Evolutionary conservation across 1,140 invertebrate genomes (phyloP), one percentile per base, ranked within the genome.

Genomic region (Drosophila pallidifrons): DNA sequence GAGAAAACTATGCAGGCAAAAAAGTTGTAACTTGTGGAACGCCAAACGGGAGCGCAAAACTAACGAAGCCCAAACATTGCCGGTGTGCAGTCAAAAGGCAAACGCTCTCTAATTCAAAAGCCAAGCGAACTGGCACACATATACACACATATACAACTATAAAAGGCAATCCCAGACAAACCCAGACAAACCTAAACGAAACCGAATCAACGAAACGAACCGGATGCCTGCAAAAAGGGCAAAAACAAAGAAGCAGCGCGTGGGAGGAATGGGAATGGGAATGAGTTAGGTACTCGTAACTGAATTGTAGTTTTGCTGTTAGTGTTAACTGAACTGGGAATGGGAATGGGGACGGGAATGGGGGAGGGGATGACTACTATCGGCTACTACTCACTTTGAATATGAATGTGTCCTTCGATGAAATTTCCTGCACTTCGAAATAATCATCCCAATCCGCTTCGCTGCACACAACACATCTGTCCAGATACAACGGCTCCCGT

Each of bases 401-500:
- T 91, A 98, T 96, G 93, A 96, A 98, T 52, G 98, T 97, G 91
- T 99, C 98, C 93, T 98, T 98, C 58, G 97, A 97, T 73, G 96
- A 95, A 72, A 98, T 95, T 93, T 99, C 98, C 93, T 98, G 97
- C 79, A 99, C 95, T 94, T 99, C 98, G 93, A 99, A 98, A 92
- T 98, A 98, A 93, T 98, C 97, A 92, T 98, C 97, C 86, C 96
- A 95, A 87, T 98, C 97, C 54, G 96, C 95, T 88, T 98, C 97
- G 75, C 96, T 95, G 79, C 96, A 97, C 45, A 99, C 96, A 67
- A 99, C 96, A 93, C 97, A 98, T 85, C 96, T 95, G 91, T 98
- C 97, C 75, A 99, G 94, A 93, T 96, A 96, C 58, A 99, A 94
- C 30, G 98, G 98, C 91, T 98, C 98, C 92, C 98, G 95, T 65